phyloP scores from a whole-genome alignment of 92 coral and sea anemone species.

The Zoanthus gigantus region DNA sequence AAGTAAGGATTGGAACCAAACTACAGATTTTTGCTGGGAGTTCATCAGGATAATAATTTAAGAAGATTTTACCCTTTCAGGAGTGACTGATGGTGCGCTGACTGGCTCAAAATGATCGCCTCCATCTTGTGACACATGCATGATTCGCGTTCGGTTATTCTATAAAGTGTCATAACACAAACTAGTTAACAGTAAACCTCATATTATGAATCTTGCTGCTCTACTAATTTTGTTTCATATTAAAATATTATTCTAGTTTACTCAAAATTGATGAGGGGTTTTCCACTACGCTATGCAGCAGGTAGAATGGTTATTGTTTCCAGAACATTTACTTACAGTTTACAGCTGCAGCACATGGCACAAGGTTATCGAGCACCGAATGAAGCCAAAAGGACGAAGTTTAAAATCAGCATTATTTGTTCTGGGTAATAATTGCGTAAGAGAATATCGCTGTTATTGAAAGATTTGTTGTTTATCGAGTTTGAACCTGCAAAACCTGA shows the following conservation, averaged over 20 bases:
- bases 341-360: no score
- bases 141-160: constrained; percentile 80
- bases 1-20: no score
- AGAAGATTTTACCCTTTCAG: constrained; percentile 64
- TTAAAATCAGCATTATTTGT: not conserved
- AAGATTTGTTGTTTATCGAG: not conserved
- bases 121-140: constrained; percentile 87
- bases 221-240: no score
- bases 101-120: constrained; percentile 81
- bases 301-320: not conserved
- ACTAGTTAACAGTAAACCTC: not conserved
- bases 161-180: constrained; percentile 9
- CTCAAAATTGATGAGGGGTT: no score
- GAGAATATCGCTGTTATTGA: not conserved
- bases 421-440: not conserved
- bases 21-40: no score
- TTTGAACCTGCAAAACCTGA: not conserved
- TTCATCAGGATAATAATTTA: not conserved
- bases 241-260: no score
- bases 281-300: not conserved
- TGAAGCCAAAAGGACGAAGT: not conserved
- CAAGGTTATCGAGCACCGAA: no score
- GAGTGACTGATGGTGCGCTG: constrained; percentile 72
- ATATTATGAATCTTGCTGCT: no score
- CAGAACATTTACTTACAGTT: not conserved